These are phyloP conservation scores for Danio albolineatus DNA, from an alignment of 2,797 vertebrate genomes.

Conservation along the genomic window DNA sequence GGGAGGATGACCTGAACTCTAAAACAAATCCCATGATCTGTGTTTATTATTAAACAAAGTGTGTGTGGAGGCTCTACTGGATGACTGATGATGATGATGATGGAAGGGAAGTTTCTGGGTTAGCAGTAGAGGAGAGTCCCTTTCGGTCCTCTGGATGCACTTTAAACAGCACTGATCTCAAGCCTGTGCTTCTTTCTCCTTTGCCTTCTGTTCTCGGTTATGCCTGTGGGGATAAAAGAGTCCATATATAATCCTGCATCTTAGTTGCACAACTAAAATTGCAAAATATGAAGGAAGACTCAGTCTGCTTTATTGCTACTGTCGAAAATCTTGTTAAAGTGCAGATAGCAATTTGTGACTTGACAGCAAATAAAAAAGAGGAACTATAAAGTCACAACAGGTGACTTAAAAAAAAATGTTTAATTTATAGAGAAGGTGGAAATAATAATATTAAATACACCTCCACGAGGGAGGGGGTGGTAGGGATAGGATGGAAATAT, in stretches of 20 bases:
- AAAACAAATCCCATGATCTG: constrained; percentile 53
- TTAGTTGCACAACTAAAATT: background rate
- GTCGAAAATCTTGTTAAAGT: background rate
- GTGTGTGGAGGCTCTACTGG: constrained; percentile 47
- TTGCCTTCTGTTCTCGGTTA: constrained; percentile 83
- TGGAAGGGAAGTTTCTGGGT: constrained; percentile 61
- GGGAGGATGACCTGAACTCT: constrained; percentile 62
- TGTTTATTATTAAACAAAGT: constrained; percentile 61
- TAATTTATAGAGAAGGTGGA: background rate
- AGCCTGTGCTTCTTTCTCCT: constrained; percentile 67
- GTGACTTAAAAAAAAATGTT: too few species aligned
- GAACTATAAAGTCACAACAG: background rate
- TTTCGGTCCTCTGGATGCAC: constrained; percentile 62
- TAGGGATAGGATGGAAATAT: background rate
- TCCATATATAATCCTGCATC: background rate
- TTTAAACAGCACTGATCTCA: constrained; percentile 60
- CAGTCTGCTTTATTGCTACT: background rate
- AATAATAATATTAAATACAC: background rate
- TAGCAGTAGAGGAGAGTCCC: constrained; percentile 64
- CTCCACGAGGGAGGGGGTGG: background rate
- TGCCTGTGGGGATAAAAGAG: constrained; percentile 72
- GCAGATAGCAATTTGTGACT: background rate
- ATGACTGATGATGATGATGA: constrained; percentile 53
- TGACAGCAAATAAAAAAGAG: background rate
- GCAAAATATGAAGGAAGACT: background rate